Evolutionary conservation across 2,888 invertebrate species (phyloP).

Genomic region (Fabriciana adippe): DNA sequence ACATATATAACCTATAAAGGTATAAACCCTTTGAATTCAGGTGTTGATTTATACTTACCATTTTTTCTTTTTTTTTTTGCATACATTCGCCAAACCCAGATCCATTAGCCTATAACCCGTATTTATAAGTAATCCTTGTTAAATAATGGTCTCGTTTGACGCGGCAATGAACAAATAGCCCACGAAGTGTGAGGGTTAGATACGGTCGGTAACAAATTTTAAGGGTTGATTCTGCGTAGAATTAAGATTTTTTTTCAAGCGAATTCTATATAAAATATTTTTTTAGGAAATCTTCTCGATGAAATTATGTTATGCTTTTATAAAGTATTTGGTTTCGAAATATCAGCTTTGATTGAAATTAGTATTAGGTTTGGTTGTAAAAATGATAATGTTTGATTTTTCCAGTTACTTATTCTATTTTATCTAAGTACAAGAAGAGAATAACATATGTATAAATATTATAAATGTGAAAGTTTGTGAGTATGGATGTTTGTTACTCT

Average conservation of each 20-base stretch:
- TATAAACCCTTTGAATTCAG: background rate
- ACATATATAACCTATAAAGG: background rate
- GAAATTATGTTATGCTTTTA: background rate
- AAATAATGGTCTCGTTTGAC: conserved; percentile 38
- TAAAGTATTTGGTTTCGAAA: too few species aligned
- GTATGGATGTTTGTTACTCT: too few species aligned
- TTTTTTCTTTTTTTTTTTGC: conserved; percentile 20
- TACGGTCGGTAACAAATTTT: conserved; percentile 20
- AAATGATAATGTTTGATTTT: too few species aligned
- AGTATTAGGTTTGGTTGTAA: too few species aligned
- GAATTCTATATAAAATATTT: conserved; percentile 1
- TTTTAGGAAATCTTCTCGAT: background rate
- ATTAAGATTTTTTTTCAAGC: background rate
- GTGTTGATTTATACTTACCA: conserved; percentile 24
- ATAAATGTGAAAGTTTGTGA: too few species aligned
- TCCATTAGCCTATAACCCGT: conserved; percentile 30
- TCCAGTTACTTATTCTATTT: too few species aligned
- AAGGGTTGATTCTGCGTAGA: conserved; percentile 4
- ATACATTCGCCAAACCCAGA: conserved; percentile 12
- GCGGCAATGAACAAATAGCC: conserved; percentile 30
- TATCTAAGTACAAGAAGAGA: too few species aligned
- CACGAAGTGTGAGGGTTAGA: conserved; percentile 18
- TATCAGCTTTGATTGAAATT: too few species aligned
- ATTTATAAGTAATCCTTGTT: conserved; percentile 33
- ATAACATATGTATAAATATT: too few species aligned